phyloP scores from a whole-genome alignment of 2,888 invertebrate species.

The Hetaerina titia region DNA sequence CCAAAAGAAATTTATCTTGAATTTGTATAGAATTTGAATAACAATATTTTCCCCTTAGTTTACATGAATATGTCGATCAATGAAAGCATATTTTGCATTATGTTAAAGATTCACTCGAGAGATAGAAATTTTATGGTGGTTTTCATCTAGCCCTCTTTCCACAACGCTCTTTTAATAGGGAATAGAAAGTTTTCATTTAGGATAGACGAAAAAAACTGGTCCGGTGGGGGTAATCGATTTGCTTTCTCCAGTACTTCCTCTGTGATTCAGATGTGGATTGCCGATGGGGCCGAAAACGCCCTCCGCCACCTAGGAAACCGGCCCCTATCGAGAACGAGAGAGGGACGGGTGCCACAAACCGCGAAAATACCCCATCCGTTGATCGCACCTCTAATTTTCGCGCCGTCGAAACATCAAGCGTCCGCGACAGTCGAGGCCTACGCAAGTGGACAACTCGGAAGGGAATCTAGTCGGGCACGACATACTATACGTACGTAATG shows the following conservation, averaged over 20 bases:
- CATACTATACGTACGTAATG: too few relatives aligned
- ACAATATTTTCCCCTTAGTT: too few relatives aligned
- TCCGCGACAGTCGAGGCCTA: not conserved
- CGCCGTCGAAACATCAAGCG: not conserved
- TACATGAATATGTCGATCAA: not conserved
- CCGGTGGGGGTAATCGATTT: constrained; percentile 28
- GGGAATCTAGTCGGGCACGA: not conserved
- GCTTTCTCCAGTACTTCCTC: constrained; percentile 56
- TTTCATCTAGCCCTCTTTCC: not conserved
- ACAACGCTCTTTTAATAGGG: not conserved
- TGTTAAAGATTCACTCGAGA: not conserved
- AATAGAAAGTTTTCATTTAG: constrained; percentile 7
- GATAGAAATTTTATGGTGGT: not conserved
- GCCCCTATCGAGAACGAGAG: not conserved
- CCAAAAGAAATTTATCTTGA: too few relatives aligned
- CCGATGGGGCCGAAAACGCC: not conserved
- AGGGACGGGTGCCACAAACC: not conserved
- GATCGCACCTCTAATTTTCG: not conserved
- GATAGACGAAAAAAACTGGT: constrained; percentile 55
- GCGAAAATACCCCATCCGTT: not conserved
- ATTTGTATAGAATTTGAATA: too few relatives aligned
- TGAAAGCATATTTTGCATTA: not conserved
- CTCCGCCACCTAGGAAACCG: not conserved
- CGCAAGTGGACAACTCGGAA: not conserved
- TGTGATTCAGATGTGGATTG: not conserved